Base-by-base conservation (phyloP, 2,797 vertebrate genomes). In the Enteromius radiatus region DNA sequence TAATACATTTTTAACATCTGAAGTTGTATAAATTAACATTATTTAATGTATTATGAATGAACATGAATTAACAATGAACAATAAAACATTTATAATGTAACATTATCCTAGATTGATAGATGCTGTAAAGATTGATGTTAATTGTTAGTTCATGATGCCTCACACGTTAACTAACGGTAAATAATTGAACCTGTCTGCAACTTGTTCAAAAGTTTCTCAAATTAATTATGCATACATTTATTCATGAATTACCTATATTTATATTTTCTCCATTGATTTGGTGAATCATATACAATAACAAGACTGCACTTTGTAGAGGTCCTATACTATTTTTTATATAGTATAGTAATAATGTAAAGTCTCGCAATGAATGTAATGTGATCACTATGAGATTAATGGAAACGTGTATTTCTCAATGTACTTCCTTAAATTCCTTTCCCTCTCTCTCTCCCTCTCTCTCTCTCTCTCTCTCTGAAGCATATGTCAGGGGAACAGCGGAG, bases 401-500 rank as follows among this genome's bases (percentile, higher is more conserved):
- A 36, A 33, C 1, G 26, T 26, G 2, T 47, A 45, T 70, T 23
- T 76, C 33, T 56, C 21, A 15, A n/a, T 75, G 10, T 76, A 19
- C 23, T 28, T 45, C 28, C 3, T 12, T 56, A 36, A 54, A 54
- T 38, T 38, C n/a, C 12, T 12, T 28, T 17, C 3, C 36, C 19
- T 75, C 26, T 73, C 6, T 28, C 52, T 23, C 5, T 52, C 26
- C 56, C 23, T 74, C 10, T 75, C 23, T 74, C 19, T 56, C 70
- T 73, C 68, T 71, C 21, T 71, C 68, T 75, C 10, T 41, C 56
- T 65, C 17, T 87, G 84, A 31, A 82, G 38, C 84, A 88, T 86
- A 86, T 88, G 86, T 85, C 76, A 85, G 78, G 71, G 87, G 78
- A 87, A 80, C 76, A 73, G 84, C 61, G 21, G 65, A 54, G 65